phyloP scores from a whole-genome alignment of 2,113 vertebrate species.

The Riparia riparia region DNA sequence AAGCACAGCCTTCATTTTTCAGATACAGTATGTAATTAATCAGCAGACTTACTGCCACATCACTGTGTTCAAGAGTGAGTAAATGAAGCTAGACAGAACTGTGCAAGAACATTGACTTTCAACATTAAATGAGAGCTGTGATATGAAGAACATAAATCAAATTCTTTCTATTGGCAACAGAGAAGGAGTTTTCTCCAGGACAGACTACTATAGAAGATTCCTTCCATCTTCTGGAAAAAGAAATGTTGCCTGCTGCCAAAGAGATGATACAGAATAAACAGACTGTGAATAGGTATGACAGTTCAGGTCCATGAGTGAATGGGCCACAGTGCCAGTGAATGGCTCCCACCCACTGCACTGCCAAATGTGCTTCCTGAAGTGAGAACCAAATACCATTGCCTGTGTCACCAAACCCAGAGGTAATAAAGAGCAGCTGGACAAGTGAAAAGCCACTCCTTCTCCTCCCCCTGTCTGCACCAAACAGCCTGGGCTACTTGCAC shows the following conservation, averaged over 20 bases:
- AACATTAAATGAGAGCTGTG: constrained; percentile 7
- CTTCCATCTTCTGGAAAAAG: background rate
- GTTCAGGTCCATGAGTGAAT: background rate
- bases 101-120: background rate
- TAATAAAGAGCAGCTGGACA: background rate
- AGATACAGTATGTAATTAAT: background rate
- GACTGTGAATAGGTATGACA: background rate
- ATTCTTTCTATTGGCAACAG: background rate
- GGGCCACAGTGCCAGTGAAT: background rate
- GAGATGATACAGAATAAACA: background rate
- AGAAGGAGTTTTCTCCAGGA: background rate
- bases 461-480: background rate
- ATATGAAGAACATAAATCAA: constrained; percentile 32
- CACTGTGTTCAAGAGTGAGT: background rate
- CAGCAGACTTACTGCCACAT: background rate
- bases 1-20: background rate
- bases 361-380: background rate
- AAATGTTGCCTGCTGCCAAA: background rate
- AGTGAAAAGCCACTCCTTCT: background rate
- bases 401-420: background rate
- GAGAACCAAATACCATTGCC: background rate
- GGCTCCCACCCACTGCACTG: background rate
- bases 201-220: background rate
- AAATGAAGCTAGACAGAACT: background rate
- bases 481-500: background rate